Conservation (phyloP, 2,888 invertebrate genomes). For the Spilosoma lubricipeda region DNA sequence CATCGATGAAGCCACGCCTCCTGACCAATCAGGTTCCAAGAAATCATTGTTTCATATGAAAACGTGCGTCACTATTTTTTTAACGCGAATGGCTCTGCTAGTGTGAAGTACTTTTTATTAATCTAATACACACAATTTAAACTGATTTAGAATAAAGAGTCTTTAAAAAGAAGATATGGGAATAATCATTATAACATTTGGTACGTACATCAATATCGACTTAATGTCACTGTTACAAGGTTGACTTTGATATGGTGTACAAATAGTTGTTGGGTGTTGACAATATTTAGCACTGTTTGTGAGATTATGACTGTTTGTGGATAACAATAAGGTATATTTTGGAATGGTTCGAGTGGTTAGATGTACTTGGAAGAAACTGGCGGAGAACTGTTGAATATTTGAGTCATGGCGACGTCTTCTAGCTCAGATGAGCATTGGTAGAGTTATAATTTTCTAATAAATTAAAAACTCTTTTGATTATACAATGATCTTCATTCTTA, state of each 20-base stretch:
- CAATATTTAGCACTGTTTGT: constrained; percentile 35
- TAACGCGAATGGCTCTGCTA: not conserved
- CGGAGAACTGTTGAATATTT: not conserved
- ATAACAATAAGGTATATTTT: constrained; percentile 7
- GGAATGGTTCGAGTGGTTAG: not conserved
- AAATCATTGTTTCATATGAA: too few relatives aligned
- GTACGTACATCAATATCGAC: constrained; percentile 20
- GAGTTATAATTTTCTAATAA: constrained; percentile 17
- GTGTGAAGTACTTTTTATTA: not conserved
- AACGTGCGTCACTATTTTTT: not conserved
- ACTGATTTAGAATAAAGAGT: constrained; percentile 13
- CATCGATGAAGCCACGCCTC: not conserved
- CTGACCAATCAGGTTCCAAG: not conserved
- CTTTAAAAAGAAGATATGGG: constrained; percentile 1
- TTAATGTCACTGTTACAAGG: constrained; percentile 4
- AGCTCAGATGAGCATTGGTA: constrained; percentile 3
- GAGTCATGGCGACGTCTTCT: not conserved
- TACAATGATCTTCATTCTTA: constrained; percentile 49
- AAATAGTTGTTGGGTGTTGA: constrained; percentile 27
- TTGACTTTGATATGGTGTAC: constrained; percentile 28
- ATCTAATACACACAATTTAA: constrained; percentile 8
- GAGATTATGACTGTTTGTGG: constrained; percentile 36
- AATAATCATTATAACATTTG: not conserved
- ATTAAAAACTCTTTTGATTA: constrained; percentile 32
- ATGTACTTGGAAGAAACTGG: not conserved